Evolutionary conservation across 1,140 invertebrate species (phyloP).

Genomic region (Metaphire vulgaris): DNA sequence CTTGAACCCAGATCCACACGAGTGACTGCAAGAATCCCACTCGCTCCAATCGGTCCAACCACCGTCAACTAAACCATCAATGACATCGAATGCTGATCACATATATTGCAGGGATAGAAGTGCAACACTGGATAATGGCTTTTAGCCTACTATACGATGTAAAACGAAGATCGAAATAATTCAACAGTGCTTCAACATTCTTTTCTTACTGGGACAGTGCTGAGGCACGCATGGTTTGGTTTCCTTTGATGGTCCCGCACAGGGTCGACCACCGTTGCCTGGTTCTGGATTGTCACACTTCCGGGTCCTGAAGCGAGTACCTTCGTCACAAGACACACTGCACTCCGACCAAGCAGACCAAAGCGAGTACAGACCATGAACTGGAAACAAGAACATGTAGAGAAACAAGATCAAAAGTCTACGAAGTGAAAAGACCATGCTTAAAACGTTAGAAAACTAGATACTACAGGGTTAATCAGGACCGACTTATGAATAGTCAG

Average conservation of each 20-base stretch:
- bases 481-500: too few species aligned
- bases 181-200: too few species aligned
- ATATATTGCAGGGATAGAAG: too few species aligned
- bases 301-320: constrained; percentile 34
- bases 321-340: constrained; percentile 39
- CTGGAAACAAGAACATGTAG: constrained; percentile 22
- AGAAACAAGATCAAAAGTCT: too few species aligned
- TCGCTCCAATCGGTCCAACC: constrained; percentile 58
- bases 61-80: constrained; percentile 41
- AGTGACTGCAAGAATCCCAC: constrained; percentile 45
- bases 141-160: too few species aligned
- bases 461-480: too few species aligned
- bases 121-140: too few species aligned
- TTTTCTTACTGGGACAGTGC: constrained; percentile 30
- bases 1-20: constrained; percentile 44
- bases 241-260: constrained; percentile 43
- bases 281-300: constrained; percentile 55
- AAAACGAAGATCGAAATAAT: too few species aligned
- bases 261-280: constrained; percentile 63
- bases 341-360: constrained; percentile 40
- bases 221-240: constrained; percentile 37
- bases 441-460: too few species aligned
- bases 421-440: too few species aligned
- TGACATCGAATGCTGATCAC: too few species aligned
- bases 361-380: constrained; percentile 39